Evolutionary conservation across 1,140 invertebrate species (phyloP).

Genomic region (Drosophila virilis): DNA sequence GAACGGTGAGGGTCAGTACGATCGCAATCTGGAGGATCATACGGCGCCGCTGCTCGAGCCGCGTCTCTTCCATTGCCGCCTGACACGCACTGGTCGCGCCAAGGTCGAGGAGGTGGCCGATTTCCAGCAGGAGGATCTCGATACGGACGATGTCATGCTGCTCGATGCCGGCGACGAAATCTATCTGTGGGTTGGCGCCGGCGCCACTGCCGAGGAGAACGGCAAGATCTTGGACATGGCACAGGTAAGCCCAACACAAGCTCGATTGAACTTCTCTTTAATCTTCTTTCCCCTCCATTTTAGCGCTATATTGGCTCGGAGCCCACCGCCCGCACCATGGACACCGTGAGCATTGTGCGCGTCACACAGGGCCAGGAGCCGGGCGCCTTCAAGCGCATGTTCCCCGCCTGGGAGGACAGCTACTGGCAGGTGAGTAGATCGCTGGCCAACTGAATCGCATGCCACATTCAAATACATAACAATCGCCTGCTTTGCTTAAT

Average conservation of each 20-base stretch:
- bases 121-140: conserved; percentile 89
- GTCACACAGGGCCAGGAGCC: conserved; percentile 90
- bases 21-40: conserved; percentile 81
- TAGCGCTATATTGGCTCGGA: conserved; percentile 88
- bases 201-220: conserved; percentile 89
- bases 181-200: conserved; percentile 90
- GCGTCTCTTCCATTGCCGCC: conserved; percentile 88
- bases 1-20: conserved; percentile 88
- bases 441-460: background rate
- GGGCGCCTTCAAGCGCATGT: conserved; percentile 88
- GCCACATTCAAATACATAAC: conserved; percentile 15
- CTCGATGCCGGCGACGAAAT: conserved; percentile 90
- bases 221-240: conserved; percentile 82
- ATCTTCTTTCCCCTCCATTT: conserved; percentile 18
- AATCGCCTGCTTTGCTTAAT: conserved; percentile 22
- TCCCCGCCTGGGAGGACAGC: conserved; percentile 88
- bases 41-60: conserved; percentile 85
- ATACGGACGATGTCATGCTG: conserved; percentile 90
- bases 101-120: conserved; percentile 88
- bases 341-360: conserved; percentile 86
- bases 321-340: conserved; percentile 85
- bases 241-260: conserved; percentile 39
- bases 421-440: conserved; percentile 86
- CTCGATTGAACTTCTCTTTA: background rate
- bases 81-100: conserved; percentile 86